Evolutionary conservation across 2,888 invertebrate species (phyloP).

Genomic region (Yponomeuta evonymella): DNA sequence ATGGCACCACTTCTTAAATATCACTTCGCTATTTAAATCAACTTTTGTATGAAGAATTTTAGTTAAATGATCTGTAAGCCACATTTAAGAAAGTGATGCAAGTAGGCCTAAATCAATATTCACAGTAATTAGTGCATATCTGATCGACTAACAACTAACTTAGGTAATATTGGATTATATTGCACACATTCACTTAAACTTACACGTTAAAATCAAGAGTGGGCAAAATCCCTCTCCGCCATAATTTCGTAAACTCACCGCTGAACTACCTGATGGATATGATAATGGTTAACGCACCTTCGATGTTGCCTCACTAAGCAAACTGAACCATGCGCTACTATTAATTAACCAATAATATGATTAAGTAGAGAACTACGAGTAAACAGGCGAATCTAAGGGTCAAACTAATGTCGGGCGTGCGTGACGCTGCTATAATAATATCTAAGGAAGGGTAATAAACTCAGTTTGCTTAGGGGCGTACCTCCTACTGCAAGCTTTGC

Average conservation of each 20-base stretch:
- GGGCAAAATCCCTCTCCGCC: constrained; percentile 77
- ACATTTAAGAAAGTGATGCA: too few species aligned
- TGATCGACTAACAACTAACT: constrained; percentile 54
- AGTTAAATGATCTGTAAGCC: too few species aligned
- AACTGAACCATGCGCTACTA: constrained; percentile 36
- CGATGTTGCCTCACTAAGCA: constrained; percentile 58
- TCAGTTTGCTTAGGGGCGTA: constrained; percentile 62
- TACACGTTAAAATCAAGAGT: constrained; percentile 55
- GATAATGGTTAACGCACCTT: constrained; percentile 52
- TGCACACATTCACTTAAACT: constrained; percentile 67
- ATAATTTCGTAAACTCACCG: constrained; percentile 75
- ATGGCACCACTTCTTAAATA: too few species aligned
- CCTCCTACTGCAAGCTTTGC: constrained; percentile 59
- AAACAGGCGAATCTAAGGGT: not conserved
- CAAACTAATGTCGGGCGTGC: constrained; percentile 6
- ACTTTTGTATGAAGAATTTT: too few species aligned
- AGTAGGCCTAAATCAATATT: constrained; percentile 9
- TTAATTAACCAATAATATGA: not conserved
- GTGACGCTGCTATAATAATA: not conserved
- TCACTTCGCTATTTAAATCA: too few species aligned
- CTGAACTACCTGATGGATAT: constrained; percentile 68
- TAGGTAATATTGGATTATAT: constrained; percentile 57
- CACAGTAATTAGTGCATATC: constrained; percentile 34
- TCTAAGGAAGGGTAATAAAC: constrained; percentile 25
- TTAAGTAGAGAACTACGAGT: not conserved